These are phyloP conservation scores for Pyrgilauda ruficollis DNA, from an alignment of 2,113 vertebrate species.

Conservation along the genomic window DNA sequence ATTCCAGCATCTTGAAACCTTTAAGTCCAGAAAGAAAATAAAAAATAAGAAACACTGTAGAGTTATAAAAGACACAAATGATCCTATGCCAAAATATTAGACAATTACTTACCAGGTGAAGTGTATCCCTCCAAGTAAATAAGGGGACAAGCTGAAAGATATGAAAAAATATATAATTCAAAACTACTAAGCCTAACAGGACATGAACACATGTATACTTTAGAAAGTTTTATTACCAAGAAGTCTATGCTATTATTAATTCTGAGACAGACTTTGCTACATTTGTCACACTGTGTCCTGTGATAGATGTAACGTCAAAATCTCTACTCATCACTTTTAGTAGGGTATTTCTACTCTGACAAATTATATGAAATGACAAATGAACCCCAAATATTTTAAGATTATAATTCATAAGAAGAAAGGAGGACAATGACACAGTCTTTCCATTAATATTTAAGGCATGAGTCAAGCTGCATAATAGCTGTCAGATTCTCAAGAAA, in stretches of 20 bases:
- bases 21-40: neutral
- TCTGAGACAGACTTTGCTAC: neutral
- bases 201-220: neutral
- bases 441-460: slow-evolving; percentile 16
- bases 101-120: slow-evolving; percentile 84
- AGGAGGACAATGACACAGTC: neutral
- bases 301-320: neutral
- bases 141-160: slow-evolving; percentile 87
- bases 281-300: neutral
- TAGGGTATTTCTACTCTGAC: neutral
- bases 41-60: neutral
- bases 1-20: slow-evolving; percentile 98
- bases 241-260: neutral
- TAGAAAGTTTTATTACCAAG: neutral
- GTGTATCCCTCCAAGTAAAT: slow-evolving; percentile 97
- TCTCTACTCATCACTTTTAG: neutral
- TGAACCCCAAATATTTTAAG: neutral
- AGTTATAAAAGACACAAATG: neutral
- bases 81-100: neutral
- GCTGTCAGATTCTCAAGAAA: slow-evolving; percentile 24
- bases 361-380: neutral
- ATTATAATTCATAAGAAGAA: neutral
- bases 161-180: neutral
- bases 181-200: neutral
- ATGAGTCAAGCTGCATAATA: neutral